phyloP scores from a whole-genome alignment of 1,140 invertebrate species.

The Drosophila serrata region DNA sequence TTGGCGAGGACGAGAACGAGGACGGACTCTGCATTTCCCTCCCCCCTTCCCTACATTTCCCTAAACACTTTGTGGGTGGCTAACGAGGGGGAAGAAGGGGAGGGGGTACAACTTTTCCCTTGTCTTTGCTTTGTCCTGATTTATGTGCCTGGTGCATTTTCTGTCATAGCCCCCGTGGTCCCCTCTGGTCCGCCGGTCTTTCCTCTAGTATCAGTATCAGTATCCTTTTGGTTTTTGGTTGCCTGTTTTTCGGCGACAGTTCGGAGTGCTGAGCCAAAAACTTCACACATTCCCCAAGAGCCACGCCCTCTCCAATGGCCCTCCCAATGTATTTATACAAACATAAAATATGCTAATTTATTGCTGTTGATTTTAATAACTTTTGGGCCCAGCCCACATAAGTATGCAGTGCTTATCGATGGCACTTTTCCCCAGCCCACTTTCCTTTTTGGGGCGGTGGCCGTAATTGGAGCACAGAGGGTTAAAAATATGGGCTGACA shows the following conservation, averaged over 20 bases:
- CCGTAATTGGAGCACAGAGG: conserved; percentile 28
- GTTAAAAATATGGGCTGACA: conserved; percentile 29
- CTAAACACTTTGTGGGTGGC: conserved; percentile 40
- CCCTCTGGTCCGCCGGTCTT: too few relatives aligned
- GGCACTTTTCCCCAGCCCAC: not conserved
- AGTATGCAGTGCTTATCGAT: conserved; percentile 57
- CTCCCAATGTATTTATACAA: conserved; percentile 42
- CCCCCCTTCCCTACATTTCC: conserved; percentile 9
- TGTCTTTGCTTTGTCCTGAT: conserved; percentile 73
- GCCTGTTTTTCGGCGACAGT: conserved; percentile 26
- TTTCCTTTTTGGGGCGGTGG: conserved; percentile 4
- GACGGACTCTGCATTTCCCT: conserved; percentile 10
- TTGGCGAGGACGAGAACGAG: conserved; percentile 31
- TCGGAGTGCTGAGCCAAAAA: conserved; percentile 28
- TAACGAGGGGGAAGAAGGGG: not conserved
- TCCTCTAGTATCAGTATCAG: conserved; percentile 18
- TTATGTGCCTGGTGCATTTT: conserved; percentile 67
- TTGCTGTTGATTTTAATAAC: conserved; percentile 82
- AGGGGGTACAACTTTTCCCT: conserved; percentile 26
- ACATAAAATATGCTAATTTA: conserved; percentile 80
- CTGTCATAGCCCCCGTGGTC: conserved; percentile 47
- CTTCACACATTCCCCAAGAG: conserved; percentile 16
- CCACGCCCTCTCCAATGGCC: not conserved
- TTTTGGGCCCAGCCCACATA: conserved; percentile 63
- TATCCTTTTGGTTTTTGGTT: conserved; percentile 27